Evolutionary conservation across 2,888 invertebrate genomes (phyloP).

Genomic region (Timema cristinae): DNA sequence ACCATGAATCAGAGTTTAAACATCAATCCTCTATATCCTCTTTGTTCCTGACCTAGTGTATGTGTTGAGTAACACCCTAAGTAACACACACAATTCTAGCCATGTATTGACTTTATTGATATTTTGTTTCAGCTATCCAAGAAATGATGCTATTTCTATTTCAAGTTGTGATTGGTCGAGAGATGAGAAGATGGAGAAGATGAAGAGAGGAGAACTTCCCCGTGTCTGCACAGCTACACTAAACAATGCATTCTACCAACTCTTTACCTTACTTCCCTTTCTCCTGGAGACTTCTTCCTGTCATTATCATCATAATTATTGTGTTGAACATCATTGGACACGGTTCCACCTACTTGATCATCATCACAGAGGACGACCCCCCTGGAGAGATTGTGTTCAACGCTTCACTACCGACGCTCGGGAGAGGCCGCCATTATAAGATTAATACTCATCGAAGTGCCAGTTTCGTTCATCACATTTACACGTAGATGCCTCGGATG

Average conservation of each 20-base stretch:
- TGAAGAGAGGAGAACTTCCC: no score
- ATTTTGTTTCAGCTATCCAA: no score
- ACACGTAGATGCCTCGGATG: conserved; percentile 68
- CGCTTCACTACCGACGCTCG: conserved; percentile 74
- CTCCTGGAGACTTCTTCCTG: conserved; percentile 3
- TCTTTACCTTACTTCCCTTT: conserved; percentile 13
- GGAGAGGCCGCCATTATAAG: conserved; percentile 73
- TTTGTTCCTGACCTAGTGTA: no score
- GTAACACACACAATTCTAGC: no score
- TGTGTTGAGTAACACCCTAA: no score
- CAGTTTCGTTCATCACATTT: conserved; percentile 76
- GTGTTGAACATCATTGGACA: conserved; percentile 22
- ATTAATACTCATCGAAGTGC: conserved; percentile 78
- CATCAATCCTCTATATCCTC: no score
- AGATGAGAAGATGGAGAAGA: no score
- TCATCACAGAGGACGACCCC: conserved; percentile 45
- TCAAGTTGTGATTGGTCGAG: no score
- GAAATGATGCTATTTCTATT: no score
- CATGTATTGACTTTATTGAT: no score
- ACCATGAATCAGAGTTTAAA: no score
- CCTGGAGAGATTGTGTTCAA: conserved; percentile 69
- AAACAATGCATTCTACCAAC: background rate
- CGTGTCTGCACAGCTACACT: no score
- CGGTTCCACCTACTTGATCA: conserved; percentile 40
- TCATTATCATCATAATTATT: conserved; percentile 15